Percentiles rank a stretch among this genome's conserved stretches.
Evolutionary conservation across 1,140 invertebrate species (phyloP).

Genomic region (Neodiprion lecontei): DNA sequence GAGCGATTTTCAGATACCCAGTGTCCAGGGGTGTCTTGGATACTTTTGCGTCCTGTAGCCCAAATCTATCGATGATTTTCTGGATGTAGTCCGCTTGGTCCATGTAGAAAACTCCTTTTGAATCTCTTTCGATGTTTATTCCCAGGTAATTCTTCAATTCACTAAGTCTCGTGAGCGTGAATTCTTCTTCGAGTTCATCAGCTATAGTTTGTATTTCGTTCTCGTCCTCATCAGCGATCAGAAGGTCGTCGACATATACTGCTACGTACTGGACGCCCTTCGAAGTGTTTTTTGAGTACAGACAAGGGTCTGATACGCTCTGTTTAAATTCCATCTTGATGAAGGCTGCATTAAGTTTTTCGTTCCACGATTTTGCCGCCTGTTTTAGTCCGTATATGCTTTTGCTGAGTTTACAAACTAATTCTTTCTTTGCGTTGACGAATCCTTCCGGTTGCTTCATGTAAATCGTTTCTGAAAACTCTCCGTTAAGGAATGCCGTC

Average conservation of each 20-base stretch:
- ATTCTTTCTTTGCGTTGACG: conserved; percentile 20
- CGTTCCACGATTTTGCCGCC: conserved; percentile 48
- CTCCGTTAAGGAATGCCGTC: conserved; percentile 49
- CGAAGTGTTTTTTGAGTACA: conserved; percentile 36
- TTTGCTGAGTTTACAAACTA: conserved; percentile 42
- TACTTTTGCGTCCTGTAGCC: conserved; percentile 13
- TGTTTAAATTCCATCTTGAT: conserved; percentile 29
- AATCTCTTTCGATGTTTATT: conserved; percentile 27
- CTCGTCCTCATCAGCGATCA: conserved; percentile 38
- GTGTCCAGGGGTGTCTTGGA: conserved; percentile 10
- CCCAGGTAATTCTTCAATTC: conserved; percentile 8
- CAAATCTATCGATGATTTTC: conserved; percentile 12
- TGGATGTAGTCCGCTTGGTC: neutral
- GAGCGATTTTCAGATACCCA: neutral
- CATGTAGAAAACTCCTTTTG: neutral
- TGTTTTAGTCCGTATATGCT: conserved; percentile 55
- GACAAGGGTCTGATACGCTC: conserved; percentile 32
- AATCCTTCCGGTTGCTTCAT: conserved; percentile 49
- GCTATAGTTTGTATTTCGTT: neutral
- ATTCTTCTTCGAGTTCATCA: neutral
- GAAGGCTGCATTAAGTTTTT: conserved; percentile 24
- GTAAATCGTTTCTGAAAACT: conserved; percentile 44
- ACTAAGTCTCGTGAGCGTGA: conserved; percentile 19
- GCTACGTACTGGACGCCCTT: conserved; percentile 32
- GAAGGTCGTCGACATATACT: conserved; percentile 48